Evolutionary conservation across 2,797 vertebrate genomes (phyloP).

Genomic region (Leptatherina wallacei): DNA sequence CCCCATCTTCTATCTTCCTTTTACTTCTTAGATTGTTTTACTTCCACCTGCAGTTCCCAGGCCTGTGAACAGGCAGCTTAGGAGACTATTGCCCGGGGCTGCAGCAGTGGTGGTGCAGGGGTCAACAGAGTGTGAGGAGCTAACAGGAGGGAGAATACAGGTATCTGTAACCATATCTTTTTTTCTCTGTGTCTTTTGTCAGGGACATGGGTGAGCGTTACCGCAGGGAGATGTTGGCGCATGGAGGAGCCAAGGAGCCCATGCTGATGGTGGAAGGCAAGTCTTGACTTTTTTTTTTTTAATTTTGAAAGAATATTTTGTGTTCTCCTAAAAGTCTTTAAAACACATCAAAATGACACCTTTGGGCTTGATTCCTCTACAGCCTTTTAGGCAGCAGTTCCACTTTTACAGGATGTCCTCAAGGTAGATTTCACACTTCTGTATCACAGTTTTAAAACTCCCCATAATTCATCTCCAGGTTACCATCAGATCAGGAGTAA

Average conservation of each 20-base stretch:
- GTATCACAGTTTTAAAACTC: slow-evolving; percentile 8
- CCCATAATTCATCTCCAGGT: slow-evolving; percentile 7
- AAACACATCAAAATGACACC: background rate
- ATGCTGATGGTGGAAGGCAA: slow-evolving; percentile 97
- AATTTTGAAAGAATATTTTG: background rate
- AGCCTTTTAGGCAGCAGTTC: background rate
- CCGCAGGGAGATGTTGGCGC: slow-evolving; percentile 93
- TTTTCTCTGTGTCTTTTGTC: slow-evolving; percentile 53
- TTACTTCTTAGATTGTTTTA: slow-evolving; percentile 37
- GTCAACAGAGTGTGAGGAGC: slow-evolving; percentile 6
- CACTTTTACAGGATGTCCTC: background rate
- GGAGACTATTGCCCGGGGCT: slow-evolving; percentile 37
- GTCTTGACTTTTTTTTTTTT: background rate
- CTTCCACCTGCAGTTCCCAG: slow-evolving; percentile 58
- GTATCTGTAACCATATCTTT: slow-evolving; percentile 71
- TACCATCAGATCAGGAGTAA: slow-evolving; percentile 18
- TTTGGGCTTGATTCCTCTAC: background rate
- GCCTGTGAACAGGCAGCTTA: slow-evolving; percentile 44
- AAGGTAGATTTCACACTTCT: slow-evolving; percentile 10
- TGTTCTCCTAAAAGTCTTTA: background rate
- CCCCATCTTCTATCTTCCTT: slow-evolving; percentile 9
- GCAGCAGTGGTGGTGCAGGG: background rate
- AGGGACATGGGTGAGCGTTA: slow-evolving; percentile 97
- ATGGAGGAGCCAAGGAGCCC: slow-evolving; percentile 94
- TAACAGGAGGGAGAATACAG: slow-evolving; percentile 43